Evolutionary conservation across 2,888 invertebrate species (phyloP).

Genomic region (Drosophila prostipennis): DNA sequence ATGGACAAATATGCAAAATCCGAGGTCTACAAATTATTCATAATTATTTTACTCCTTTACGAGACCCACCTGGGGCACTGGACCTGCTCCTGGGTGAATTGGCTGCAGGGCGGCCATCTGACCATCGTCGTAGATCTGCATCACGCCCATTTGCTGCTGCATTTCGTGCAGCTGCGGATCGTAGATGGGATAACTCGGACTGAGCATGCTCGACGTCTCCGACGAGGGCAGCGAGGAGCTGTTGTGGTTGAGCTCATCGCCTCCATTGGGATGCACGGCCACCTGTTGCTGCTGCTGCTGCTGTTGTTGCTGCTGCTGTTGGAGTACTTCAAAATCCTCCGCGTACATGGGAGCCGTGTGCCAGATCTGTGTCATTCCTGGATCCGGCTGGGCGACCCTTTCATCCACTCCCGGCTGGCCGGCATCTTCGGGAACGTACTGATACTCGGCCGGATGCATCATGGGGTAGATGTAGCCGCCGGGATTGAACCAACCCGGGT

Average conservation of each 20-base stretch:
- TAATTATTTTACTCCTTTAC: neutral
- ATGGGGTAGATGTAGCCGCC: conserved; percentile 76
- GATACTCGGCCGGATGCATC: conserved; percentile 80
- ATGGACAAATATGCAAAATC: too few relatives aligned
- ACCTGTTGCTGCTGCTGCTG: conserved; percentile 47
- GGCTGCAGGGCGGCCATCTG: conserved; percentile 68
- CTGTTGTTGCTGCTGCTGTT: conserved; percentile 20
- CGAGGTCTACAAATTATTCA: neutral
- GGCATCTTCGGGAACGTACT: conserved; percentile 75
- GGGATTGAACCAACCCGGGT: conserved; percentile 58
- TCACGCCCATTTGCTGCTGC: conserved; percentile 83
- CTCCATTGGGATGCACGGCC: conserved; percentile 50
- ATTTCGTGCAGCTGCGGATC: conserved; percentile 82
- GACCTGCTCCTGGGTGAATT: conserved; percentile 64
- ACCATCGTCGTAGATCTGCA: conserved; percentile 83
- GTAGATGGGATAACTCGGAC: conserved; percentile 82
- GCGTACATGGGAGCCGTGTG: conserved; percentile 79
- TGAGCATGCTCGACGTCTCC: conserved; percentile 83
- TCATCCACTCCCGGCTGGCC: conserved; percentile 71
- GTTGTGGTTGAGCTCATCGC: conserved; percentile 83
- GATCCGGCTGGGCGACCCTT: conserved; percentile 65
- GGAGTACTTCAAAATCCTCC: conserved; percentile 77
- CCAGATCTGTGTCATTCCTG: conserved; percentile 77
- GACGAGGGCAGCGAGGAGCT: conserved; percentile 79
- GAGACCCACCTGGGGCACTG: conserved; percentile 68